Base-by-base conservation (phyloP, 2,888 invertebrate genomes). In the Drosophila ustulata region DNA sequence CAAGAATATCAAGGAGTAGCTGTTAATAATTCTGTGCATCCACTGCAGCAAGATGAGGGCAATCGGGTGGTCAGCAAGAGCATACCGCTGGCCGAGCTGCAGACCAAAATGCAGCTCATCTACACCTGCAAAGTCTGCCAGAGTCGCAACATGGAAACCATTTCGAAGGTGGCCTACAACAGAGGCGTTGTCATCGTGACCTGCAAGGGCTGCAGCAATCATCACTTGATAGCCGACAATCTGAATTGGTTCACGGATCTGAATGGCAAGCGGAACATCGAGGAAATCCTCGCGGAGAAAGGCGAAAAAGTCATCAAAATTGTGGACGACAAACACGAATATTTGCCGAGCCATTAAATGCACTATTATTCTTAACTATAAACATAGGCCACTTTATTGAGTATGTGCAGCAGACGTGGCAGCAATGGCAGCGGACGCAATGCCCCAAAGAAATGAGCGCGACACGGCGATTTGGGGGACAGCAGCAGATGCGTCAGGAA, bases 201-300 rank as follows among this genome's bases (percentile, higher is more conserved):
- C 58, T 99, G 99, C 91, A 95, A 95, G 58, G 96, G 96, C 0
- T 99, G 99, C 90, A 93, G 94, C 49, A 98, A 97, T 90, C 95
- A 97, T 91, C 99, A 99, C 93, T 93, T 99, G 26, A 98, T 99
- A 77, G 99, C 99, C 0, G 99, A 99, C 91, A 98, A 99, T 92
- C 93, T 99, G 1, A 96, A 96, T 74, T 99, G 99, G 99, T 99
- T 99, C 91, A 93, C 95, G 0, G 96, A 97, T 89, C 93, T 96
- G 89, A 93, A 95, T 85, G 95, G 95, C 0, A 95, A 95, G 87
- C 94, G 94, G 73, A 99, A 99, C 90, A 97, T 99, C 81, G 98
- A 99, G 93, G 96, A 97, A 74, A 96, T 98, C 37, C 93, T 99
- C 91, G 95, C 95, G 18, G 95, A 95, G 64, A 98, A 97, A 89